Base-by-base conservation (phyloP, 2,113 vertebrate genomes). In the Origma solitaria region DNA sequence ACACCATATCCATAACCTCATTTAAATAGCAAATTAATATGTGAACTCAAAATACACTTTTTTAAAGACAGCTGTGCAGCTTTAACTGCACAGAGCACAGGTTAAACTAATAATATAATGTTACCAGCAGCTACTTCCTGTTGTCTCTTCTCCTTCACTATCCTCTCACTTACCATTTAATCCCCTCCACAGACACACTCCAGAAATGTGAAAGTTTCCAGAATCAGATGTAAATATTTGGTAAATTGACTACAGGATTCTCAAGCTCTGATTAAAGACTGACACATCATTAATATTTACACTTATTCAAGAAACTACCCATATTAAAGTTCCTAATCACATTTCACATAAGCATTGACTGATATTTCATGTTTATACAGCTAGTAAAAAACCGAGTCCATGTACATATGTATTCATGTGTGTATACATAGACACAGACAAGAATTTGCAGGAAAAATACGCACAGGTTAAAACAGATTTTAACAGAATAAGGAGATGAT, bases 91-190 rank as follows among this genome's bases (percentile, higher is more conserved):
- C 35, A 61, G 45, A 94, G 49, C 76, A 77, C 62, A 83, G 53
- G 91, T 85, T 82, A 88, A 90, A 69, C 13, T 53, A 44, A 79
- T 2, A 87, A 62, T 49, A 20, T 35, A 71, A 50, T 5, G 50
- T 84, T 77, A 92, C 75, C 17, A 49, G 47, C 50, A 40, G 54
- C 82, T 66, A 66, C 33, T 92, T 95, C 86, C 90, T 87, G 73
- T 31, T 91, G 77, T 38, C 71, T 72, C 27, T 47, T 49, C 51
- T 60, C 56, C 23, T 76, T 72, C 51, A 16, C 56, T 76, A 8
- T 78, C 31, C 33, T 22, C 73, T 83, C 22, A 7, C 62, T 75
- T 25, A 20, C 38, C 31, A 37, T 24, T 82, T 64, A 72, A 85
- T 86, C 50, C 13, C 14, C 28, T 60, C 49, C 50, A 27, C 23